Percentiles rank a stretch among this genome's conserved stretches.
These are phyloP conservation scores for Stenoptilia bipunctidactyla DNA, from an alignment of 2,888 invertebrate genomes.

Conservation along the genomic window DNA sequence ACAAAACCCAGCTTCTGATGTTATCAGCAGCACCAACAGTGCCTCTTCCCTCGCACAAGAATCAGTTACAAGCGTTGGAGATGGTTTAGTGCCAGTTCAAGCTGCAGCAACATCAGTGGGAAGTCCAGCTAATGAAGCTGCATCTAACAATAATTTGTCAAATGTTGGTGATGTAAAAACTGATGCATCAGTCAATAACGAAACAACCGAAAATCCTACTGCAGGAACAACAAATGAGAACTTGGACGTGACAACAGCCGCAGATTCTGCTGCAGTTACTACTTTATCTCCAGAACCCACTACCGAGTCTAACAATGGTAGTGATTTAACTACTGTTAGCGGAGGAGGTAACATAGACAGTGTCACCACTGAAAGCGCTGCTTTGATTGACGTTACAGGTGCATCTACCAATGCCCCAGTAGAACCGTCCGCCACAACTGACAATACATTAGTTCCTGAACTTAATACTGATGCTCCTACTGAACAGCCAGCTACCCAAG, in stretches of 20 bases:
- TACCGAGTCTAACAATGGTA: no score
- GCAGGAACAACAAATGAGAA: no score
- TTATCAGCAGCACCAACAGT: no score
- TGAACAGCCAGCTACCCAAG: constrained; percentile 4
- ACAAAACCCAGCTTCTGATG: no score
- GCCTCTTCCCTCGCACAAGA: no score
- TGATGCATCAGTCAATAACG: neutral
- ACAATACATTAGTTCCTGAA: neutral
- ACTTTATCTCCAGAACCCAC: no score
- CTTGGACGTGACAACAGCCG: no score
- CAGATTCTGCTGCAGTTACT: no score
- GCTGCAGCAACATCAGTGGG: neutral
- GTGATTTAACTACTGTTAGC: no score
- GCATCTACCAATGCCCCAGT: neutral
- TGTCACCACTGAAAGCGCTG: neutral
- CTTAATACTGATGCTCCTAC: constrained; percentile 2
- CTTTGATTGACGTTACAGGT: neutral
- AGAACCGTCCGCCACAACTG: constrained; percentile 1
- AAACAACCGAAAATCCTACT: neutral
- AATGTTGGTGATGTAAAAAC: no score
- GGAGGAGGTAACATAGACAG: neutral
- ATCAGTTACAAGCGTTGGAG: no score
- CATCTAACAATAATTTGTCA: neutral
- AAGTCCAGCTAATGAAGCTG: constrained; percentile 1
- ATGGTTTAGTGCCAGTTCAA: no score